Evolutionary conservation across 2,888 invertebrate genomes (phyloP).

Genomic region (Habrosyne pyritoides): DNA sequence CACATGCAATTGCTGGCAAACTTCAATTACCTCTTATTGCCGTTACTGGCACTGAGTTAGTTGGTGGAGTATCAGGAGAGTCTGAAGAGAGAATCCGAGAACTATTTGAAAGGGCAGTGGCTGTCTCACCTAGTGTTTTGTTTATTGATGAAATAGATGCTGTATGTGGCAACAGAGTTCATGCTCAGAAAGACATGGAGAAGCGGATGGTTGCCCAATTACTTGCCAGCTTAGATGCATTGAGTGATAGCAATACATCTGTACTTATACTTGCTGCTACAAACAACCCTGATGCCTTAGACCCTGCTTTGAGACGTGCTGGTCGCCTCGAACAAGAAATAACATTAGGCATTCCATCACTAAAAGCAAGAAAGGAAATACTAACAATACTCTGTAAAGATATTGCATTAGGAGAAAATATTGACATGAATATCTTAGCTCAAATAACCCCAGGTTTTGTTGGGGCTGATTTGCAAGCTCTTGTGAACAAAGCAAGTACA

Average conservation of each 20-base stretch:
- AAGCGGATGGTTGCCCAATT: conserved; percentile 97
- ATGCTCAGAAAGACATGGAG: conserved; percentile 98
- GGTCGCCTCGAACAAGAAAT: conserved; percentile 98
- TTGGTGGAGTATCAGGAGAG: conserved; percentile 97
- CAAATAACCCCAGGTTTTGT: conserved; percentile 97
- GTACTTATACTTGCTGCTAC: conserved; percentile 97
- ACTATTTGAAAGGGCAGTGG: conserved; percentile 92
- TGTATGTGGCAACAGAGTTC: conserved; percentile 95
- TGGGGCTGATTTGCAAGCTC: conserved; percentile 95
- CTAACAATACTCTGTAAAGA: conserved; percentile 87
- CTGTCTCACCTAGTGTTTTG: conserved; percentile 90
- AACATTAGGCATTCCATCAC: conserved; percentile 95
- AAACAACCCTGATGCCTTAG: conserved; percentile 95
- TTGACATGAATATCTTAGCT: conserved; percentile 90
- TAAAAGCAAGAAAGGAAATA: conserved; percentile 91
- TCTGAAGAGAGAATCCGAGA: conserved; percentile 96
- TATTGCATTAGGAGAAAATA: conserved; percentile 86
- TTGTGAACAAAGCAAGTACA: conserved; percentile 94
- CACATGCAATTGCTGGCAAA: conserved; percentile 93
- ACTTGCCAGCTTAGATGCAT: conserved; percentile 93
- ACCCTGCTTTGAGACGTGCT: conserved; percentile 95
- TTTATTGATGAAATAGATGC: conserved; percentile 99
- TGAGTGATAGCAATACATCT: conserved; percentile 79
- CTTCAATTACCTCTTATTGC: conserved; percentile 92
- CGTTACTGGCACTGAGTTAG: conserved; percentile 95